Conservation (phyloP, 2,797 vertebrate species). For the Sebastes wilsoni region DNA sequence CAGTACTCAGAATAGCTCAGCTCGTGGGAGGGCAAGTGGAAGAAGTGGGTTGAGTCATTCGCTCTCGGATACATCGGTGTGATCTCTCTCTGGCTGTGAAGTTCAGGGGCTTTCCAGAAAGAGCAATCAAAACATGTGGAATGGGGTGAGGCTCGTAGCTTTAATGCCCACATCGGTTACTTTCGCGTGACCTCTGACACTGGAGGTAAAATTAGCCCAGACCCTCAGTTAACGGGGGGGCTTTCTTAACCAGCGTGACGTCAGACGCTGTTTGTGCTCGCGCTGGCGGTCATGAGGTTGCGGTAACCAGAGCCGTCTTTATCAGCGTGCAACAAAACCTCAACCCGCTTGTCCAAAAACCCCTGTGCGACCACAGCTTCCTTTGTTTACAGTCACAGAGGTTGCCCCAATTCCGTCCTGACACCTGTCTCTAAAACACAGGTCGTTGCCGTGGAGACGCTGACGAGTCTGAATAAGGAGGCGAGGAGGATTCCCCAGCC, state of each 20-base stretch:
- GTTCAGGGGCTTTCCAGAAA: conserved; percentile 41
- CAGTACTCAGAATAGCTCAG: neutral
- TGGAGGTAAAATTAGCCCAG: conserved; percentile 26
- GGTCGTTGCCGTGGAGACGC: conserved; percentile 61
- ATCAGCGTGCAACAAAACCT: conserved; percentile 16
- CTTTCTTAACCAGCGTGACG: conserved; percentile 62
- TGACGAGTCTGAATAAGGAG: conserved; percentile 54
- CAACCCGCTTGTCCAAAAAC: conserved; percentile 49
- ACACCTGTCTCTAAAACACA: conserved; percentile 73
- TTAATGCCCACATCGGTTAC: neutral
- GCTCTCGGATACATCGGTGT: neutral
- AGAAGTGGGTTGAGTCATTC: conserved; percentile 27
- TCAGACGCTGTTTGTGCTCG: conserved; percentile 22
- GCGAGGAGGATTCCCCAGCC: conserved; percentile 51
- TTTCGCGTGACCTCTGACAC: conserved; percentile 27
- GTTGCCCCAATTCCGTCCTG: conserved; percentile 14
- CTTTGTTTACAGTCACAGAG: conserved; percentile 68
- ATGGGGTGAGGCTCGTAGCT: neutral
- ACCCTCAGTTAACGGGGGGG: conserved; percentile 47
- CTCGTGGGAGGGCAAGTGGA: neutral
- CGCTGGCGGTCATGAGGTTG: conserved; percentile 46
- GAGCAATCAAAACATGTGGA: neutral
- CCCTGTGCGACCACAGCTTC: conserved; percentile 61
- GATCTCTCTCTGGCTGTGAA: conserved; percentile 12
- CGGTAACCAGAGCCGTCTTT: conserved; percentile 29